Percentiles rank a stretch among this genome's conserved stretches.
These are phyloP conservation scores for Erinaceus europaeus DNA, from an alignment of 2,113 vertebrate genomes.

Conservation along the genomic window DNA sequence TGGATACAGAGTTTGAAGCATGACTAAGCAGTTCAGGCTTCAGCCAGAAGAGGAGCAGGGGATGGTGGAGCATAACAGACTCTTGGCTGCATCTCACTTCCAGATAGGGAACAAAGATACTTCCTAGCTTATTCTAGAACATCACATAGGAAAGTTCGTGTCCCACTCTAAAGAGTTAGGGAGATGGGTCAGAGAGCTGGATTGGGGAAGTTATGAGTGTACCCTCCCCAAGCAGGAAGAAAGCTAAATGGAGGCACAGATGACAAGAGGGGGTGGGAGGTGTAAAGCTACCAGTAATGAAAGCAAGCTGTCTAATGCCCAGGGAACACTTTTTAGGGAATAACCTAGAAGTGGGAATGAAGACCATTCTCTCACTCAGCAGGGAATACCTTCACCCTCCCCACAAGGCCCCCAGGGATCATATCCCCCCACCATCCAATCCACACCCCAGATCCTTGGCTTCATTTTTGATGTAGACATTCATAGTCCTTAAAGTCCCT, in stretches of 20 bases:
- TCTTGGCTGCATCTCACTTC: background rate
- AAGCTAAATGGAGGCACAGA: background rate
- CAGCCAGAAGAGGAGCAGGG: fast-evolving
- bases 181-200: background rate
- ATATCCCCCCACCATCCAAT: fast-evolving
- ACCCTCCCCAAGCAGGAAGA: background rate
- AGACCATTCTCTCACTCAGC: background rate
- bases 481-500: background rate
- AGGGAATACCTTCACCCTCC: too few relatives aligned
- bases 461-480: background rate
- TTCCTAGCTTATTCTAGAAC: background rate
- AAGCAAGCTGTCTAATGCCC: background rate
- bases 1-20: background rate
- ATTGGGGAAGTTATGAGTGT: background rate
- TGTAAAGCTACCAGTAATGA: background rate
- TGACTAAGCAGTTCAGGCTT: fast-evolving
- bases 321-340: background rate
- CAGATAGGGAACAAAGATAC: too few relatives aligned
- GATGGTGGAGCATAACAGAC: background rate
- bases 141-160: background rate
- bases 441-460: background rate
- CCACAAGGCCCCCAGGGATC: fast-evolving
- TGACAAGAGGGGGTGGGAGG: too few relatives aligned
- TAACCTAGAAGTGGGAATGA: background rate
- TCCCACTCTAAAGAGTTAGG: fast-evolving